These are phyloP conservation scores for Phengaris arion DNA, from an alignment of 2,888 invertebrate genomes.

Conservation along the genomic window DNA sequence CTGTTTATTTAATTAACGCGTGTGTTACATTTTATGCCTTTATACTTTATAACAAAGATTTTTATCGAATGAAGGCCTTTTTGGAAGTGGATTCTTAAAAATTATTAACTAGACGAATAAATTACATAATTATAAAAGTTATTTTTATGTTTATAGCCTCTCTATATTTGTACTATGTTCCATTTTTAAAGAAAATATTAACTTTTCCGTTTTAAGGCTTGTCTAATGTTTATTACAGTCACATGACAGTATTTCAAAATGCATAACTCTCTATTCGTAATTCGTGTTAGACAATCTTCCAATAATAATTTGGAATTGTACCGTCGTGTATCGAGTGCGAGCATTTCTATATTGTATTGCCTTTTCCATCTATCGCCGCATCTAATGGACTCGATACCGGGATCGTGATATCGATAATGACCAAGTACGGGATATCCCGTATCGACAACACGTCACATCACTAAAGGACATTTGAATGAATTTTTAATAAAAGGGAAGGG, in stretches of 20 bases:
- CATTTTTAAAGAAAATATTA: no score
- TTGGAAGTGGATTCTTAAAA: neutral
- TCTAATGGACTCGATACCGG: constrained; percentile 23
- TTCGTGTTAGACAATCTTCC: constrained; percentile 1
- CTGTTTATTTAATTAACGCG: constrained; percentile 14
- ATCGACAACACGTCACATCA: constrained; percentile 14
- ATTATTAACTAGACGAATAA: neutral
- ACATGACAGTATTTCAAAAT: neutral
- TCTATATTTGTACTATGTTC: no score
- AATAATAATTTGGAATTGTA: constrained; percentile 9
- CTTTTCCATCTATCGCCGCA: constrained; percentile 21
- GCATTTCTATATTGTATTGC: constrained; percentile 16
- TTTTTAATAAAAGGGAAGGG: neutral
- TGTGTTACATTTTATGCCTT: constrained; percentile 18
- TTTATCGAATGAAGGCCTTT: neutral
- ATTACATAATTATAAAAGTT: neutral
- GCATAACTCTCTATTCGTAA: neutral
- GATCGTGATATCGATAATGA: constrained; percentile 28
- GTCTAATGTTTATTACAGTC: neutral
- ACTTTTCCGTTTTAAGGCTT: no score
- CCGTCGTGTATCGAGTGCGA: constrained; percentile 14
- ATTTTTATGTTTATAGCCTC: no score
- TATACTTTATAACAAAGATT: neutral
- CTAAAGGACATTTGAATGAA: constrained; percentile 8
- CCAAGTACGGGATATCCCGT: constrained; percentile 21